Percentiles rank a stretch among this genome's conserved stretches.
phyloP scores from a whole-genome alignment of 2,797 vertebrate species.

The Coendou prehensilis region DNA sequence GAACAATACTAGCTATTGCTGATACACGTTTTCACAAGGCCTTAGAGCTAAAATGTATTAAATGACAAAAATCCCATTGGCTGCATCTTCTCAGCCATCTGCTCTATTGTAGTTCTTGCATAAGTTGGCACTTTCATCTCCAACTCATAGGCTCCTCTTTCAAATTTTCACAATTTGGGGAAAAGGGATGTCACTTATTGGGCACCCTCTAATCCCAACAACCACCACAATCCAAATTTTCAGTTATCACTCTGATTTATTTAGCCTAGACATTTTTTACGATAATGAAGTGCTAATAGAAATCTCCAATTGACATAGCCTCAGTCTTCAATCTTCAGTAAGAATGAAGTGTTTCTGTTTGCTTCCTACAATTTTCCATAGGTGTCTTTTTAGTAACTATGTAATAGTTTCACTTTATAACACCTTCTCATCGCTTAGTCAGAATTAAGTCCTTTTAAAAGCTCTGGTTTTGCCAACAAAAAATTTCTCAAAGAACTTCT shows the following conservation, averaged over 20 bases:
- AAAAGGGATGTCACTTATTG: background rate
- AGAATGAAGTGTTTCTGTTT: constrained; percentile 26
- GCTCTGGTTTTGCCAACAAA: background rate
- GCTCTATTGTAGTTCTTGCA: background rate
- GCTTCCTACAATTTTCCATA: constrained; percentile 61
- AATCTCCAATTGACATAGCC: background rate
- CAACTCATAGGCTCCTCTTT: background rate
- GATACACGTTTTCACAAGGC: background rate
- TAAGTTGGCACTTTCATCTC: background rate
- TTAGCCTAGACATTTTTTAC: background rate
- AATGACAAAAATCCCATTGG: background rate
- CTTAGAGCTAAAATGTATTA: background rate
- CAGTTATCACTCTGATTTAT: background rate
- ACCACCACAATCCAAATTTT: background rate
- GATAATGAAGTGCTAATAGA: background rate
- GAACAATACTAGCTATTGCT: background rate
- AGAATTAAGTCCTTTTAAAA: constrained; percentile 64
- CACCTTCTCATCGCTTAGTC: constrained; percentile 58
- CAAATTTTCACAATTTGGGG: constrained; percentile 44
- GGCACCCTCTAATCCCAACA: background rate
- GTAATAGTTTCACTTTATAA: constrained; percentile 62
- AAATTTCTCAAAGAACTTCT: constrained; percentile 56
- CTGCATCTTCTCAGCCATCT: background rate
- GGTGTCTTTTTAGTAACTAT: constrained; percentile 32
- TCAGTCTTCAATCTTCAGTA: background rate